Conservation (phyloP, 2,797 vertebrate species). For the Cynopterus sphinx region DNA sequence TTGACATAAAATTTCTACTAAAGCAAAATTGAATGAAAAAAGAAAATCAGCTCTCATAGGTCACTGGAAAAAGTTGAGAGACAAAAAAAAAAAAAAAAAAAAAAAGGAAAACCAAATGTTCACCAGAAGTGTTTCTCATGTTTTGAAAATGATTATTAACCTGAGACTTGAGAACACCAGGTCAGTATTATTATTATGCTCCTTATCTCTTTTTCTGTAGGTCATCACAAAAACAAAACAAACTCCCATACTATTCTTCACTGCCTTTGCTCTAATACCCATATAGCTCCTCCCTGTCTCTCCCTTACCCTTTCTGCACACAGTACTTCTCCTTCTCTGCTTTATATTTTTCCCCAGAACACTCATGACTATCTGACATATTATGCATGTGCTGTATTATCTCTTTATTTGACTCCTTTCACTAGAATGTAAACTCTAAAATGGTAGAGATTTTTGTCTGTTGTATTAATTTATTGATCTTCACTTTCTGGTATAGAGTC, state of each 20-base stretch:
- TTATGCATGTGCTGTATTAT: not conserved
- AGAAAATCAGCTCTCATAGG: not conserved
- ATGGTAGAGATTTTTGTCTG: not conserved
- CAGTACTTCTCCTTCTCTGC: not conserved
- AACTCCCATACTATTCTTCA: not conserved
- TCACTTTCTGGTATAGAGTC: not conserved
- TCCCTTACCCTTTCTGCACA: accelerated
- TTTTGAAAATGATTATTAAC: not conserved
- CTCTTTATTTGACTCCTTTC: not conserved
- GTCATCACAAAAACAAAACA: not conserved
- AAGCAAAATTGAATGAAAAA: not conserved
- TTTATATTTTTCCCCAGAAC: not conserved
- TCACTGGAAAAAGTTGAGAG: not conserved
- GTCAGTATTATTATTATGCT: not conserved
- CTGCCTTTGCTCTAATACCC: not conserved
- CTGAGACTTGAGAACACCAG: not conserved
- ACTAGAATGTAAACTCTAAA: not conserved
- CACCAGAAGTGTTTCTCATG: not conserved
- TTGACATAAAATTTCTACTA: not conserved
- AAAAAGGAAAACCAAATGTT: not conserved
- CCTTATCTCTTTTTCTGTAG: not conserved
- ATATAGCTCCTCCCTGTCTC: not conserved
- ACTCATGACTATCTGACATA: not conserved
- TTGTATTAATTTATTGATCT: not conserved
- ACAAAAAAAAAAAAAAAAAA: not conserved